Evolutionary conservation across 2,888 invertebrate species (phyloP), one percentile per base, ranked within the genome.

Genomic region (Heliconius cydno): DNA sequence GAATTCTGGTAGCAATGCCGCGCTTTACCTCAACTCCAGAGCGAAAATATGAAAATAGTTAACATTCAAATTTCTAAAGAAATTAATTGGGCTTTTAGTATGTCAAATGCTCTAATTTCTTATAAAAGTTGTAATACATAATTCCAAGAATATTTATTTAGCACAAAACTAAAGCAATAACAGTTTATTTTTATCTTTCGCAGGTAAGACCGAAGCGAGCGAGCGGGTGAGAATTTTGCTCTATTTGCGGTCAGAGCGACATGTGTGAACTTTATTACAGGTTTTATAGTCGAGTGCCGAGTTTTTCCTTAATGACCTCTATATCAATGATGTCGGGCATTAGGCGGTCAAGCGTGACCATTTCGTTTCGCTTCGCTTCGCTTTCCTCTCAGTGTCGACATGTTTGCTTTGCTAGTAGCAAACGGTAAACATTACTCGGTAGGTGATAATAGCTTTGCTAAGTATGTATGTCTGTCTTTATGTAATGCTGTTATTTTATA

Each of bases 211-310:
- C 84, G 85, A 88, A 89, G 89, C 86, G 88, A 89, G 85, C 82
- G 81, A 85, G 87, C 90, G 84, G 86, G 87, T 87, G 91, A 91
- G 90, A 86, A 86, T 90, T 91, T 91, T 91, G 88, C 89, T 90
- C 88, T 88, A 84, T 91, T 90, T 90, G 90, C 88, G 88, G 88
- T 87, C 85, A 84, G 84, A 82, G 52, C 86, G 90, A 90, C 92
- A 92, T 92, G 92, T 90, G 91, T 90, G 91, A 91, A 92, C 90
- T 92, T 92, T 91, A 92, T 93, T 90, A 90, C 87, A 84, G 87
- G 86, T 90, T 91, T 92, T 92, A 89, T 91, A 89, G 88, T 87
- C 82, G 83, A 85, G 85, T 88, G 84, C 83, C 84, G 85, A 82
- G 83, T 84, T 82, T 85, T 85, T 83, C 86, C 84, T 86, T 86